Percentiles rank a stretch among this genome's conserved stretches.
Evolutionary conservation across 2,797 vertebrate genomes (phyloP).

Genomic region (Acanthurus lineatus): DNA sequence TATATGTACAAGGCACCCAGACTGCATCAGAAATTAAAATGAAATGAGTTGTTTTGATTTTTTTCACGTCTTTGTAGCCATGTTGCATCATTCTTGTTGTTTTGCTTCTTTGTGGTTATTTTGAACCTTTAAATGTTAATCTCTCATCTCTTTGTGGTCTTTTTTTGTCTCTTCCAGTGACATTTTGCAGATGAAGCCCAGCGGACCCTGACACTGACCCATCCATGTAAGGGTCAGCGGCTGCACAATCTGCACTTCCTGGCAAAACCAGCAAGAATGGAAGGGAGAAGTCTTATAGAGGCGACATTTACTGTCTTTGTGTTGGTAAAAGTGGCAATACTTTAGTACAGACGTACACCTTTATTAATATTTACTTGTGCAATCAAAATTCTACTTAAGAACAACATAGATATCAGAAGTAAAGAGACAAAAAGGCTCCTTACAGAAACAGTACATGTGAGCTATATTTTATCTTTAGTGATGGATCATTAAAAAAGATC

Average conservation of each 20-base stretch:
- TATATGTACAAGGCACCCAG: not conserved
- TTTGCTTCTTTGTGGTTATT: not conserved
- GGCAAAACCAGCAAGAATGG: conserved; percentile 7
- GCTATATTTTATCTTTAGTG: no score
- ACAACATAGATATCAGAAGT: not conserved
- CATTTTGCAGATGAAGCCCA: not conserved
- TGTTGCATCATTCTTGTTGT: not conserved
- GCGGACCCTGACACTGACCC: not conserved
- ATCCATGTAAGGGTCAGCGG: not conserved
- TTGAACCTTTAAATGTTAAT: not conserved
- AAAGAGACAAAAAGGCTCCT: not conserved
- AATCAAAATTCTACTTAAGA: not conserved
- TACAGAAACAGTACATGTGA: not conserved
- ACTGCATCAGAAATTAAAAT: not conserved
- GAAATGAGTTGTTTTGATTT: not conserved
- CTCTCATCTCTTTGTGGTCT: not conserved
- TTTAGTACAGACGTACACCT: not conserved
- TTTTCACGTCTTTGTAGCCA: not conserved
- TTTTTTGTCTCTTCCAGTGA: not conserved
- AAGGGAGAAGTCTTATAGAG: not conserved
- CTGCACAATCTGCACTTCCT: conserved; percentile 4
- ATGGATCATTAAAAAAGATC: not conserved
- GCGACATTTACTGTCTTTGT: conserved; percentile 1
- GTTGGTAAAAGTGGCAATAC: no score
- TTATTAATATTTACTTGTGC: not conserved